Percentiles rank a stretch among this genome's conserved stretches.
Evolutionary conservation across 2,888 invertebrate species (phyloP).

Genomic region (Stenolophus ochropezus): DNA sequence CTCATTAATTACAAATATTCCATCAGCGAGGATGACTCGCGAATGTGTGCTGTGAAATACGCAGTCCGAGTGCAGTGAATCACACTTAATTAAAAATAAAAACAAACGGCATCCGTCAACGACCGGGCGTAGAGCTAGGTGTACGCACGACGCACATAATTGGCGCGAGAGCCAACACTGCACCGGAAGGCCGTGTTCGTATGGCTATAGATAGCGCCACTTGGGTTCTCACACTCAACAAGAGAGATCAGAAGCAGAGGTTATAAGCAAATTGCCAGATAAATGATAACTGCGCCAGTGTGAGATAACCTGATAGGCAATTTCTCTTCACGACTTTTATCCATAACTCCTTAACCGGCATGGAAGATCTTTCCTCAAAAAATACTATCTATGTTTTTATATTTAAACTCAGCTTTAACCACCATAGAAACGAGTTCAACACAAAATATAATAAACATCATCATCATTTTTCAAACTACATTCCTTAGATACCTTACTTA

Average conservation of each 20-base stretch:
- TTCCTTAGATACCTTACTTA: no score
- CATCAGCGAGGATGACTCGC: conserved; percentile 35
- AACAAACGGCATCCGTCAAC: conserved; percentile 41
- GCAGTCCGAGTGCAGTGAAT: conserved; percentile 26
- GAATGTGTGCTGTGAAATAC: conserved; percentile 13
- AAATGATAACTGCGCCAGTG: background rate
- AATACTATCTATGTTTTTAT: no score
- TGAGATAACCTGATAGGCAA: no score
- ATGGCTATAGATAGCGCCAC: conserved; percentile 40
- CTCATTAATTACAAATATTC: conserved; percentile 43
- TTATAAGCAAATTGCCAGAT: background rate
- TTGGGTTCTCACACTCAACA: conserved; percentile 39
- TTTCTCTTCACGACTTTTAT: no score
- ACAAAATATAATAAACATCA: no score
- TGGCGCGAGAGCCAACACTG: conserved; percentile 3
- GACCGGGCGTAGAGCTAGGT: conserved; percentile 3
- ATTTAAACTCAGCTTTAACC: no score
- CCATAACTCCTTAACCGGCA: no score
- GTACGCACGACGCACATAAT: conserved; percentile 1
- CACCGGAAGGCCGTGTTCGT: conserved; percentile 48
- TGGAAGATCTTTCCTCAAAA: no score
- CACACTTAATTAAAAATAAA: conserved; percentile 43
- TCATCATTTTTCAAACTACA: no score
- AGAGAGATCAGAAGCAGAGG: background rate
- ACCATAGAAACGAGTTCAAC: no score